These are phyloP conservation scores for Acyrthosiphon pisum DNA, from an alignment of 1,140 invertebrate genomes.

Conservation along the genomic window DNA sequence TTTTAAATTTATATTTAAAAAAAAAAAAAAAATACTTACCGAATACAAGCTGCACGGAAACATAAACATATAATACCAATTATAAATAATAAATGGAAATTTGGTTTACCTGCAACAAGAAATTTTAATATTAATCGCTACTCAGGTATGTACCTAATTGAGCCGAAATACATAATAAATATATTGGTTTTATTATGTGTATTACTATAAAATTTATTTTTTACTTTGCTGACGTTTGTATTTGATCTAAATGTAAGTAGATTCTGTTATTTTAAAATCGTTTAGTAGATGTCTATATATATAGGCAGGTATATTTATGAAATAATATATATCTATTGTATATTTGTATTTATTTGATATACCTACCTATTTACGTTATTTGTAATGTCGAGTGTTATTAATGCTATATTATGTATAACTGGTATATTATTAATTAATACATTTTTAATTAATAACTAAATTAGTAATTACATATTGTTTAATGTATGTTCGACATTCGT, in stretches of 20 bases:
- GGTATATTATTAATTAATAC: background rate
- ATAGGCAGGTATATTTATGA: background rate
- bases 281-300: too few species aligned
- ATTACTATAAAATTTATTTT: constrained; percentile 24
- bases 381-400: background rate
- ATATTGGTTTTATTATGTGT: background rate
- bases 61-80: constrained; percentile 14
- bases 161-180: background rate
- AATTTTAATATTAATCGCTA: constrained; percentile 40
- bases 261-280: background rate
- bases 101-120: constrained; percentile 18
- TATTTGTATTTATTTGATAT: background rate
- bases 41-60: constrained; percentile 46
- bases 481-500: background rate
- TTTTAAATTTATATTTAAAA: background rate
- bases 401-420: background rate
- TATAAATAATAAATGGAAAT: constrained; percentile 49
- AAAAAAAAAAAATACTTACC: background rate
- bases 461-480: background rate
- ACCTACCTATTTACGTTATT: background rate
- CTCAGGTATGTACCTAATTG: constrained; percentile 40
- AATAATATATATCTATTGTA: background rate
- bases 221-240: background rate
- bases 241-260: constrained; percentile 35
- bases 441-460: too few species aligned